phyloP scores from a whole-genome alignment of 2,113 vertebrate species.

The Onychostoma macrolepis region DNA sequence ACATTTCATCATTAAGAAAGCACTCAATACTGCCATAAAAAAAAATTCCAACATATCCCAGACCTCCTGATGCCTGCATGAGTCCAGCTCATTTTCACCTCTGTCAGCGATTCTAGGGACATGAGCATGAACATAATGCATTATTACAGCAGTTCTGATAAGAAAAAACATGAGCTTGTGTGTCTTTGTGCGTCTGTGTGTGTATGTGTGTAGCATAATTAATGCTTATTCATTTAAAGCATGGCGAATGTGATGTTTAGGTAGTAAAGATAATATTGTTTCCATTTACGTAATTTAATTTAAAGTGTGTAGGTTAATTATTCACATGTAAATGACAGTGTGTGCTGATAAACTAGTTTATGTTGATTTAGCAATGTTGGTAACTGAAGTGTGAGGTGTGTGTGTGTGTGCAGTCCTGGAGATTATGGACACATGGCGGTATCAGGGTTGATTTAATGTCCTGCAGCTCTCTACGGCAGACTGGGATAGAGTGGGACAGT shows the following conservation, averaged over 20 bases:
- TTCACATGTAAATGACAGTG: neutral
- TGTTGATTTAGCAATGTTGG: neutral
- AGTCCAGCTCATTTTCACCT: neutral
- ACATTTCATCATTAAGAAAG: neutral
- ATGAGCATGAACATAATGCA: neutral
- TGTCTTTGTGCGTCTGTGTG: neutral
- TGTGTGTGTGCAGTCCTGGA: neutral
- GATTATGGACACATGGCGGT: conserved; percentile 44
- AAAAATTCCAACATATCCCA: neutral
- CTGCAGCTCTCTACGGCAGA: conserved; percentile 35
- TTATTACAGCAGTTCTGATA: neutral
- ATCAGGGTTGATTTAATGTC: conserved; percentile 52
- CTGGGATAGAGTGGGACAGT: conserved; percentile 41
- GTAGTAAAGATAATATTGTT: neutral
- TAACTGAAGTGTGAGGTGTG: neutral
- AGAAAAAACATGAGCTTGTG: neutral
- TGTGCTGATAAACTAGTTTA: conserved; percentile 14
- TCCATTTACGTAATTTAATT: neutral
- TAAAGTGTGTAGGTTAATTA: conserved; percentile 1
- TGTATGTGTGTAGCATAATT: neutral
- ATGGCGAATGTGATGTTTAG: neutral
- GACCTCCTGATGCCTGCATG: neutral
- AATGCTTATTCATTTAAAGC: neutral
- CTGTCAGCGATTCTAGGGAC: neutral
- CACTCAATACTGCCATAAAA: neutral